Percentiles rank a stretch among this genome's conserved stretches.
phyloP scores from a whole-genome alignment of 2,113 vertebrate genomes.

The Lichenostomus cassidix region DNA sequence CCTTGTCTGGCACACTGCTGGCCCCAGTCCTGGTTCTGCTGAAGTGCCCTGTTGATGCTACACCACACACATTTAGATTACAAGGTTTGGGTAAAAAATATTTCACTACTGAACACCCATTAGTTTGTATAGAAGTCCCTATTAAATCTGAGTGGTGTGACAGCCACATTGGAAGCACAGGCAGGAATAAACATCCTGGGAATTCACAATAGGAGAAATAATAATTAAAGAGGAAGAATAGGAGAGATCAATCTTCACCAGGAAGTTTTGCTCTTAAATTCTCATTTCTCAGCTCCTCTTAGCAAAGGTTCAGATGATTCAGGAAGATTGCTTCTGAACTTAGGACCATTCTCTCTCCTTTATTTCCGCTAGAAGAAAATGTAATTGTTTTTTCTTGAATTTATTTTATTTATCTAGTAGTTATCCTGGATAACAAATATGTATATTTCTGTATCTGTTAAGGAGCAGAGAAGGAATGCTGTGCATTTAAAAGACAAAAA shows the following conservation, averaged over 20 bases:
- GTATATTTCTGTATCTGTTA: not conserved
- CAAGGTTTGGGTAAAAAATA: not conserved
- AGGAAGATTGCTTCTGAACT: not conserved
- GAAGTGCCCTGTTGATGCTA: not conserved
- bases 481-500: not conserved
- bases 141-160: not conserved
- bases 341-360: not conserved
- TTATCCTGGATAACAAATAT: not conserved
- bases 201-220: not conserved
- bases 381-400: not conserved
- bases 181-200: not conserved
- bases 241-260: not conserved
- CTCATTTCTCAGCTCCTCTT: not conserved
- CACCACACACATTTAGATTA: rapidly evolving
- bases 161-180: not conserved
- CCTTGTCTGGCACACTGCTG: not conserved
- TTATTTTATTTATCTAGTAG: not conserved
- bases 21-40: not conserved
- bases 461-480: not conserved
- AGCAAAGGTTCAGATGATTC: not conserved
- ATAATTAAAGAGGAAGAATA: not conserved
- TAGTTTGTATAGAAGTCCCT: not conserved
- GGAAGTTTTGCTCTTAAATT: not conserved
- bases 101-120: not conserved
- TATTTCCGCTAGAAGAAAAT: not conserved